Evolutionary conservation across 2,888 invertebrate species (phyloP).

Genomic region (Caenorhabditis panamensis): DNA sequence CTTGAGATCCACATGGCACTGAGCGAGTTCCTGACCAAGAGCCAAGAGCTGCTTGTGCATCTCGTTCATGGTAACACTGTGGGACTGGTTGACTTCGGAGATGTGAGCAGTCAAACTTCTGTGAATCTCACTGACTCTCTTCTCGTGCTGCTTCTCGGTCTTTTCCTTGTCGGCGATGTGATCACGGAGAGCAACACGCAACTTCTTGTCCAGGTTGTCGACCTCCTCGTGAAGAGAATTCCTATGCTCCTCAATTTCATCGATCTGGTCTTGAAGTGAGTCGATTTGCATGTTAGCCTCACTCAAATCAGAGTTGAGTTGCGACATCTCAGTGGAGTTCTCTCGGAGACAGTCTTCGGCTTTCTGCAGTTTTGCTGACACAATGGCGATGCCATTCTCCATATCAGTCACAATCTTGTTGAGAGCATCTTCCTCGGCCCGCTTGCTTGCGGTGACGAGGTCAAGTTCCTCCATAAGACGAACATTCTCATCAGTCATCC

Average conservation of each 20-base stretch:
- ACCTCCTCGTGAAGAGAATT: neutral
- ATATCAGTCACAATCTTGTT: neutral
- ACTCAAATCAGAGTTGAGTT: no score
- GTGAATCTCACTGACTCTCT: neutral
- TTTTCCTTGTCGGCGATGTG: constrained; percentile 1
- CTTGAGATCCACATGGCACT: neutral
- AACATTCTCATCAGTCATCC: neutral
- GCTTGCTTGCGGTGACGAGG: neutral
- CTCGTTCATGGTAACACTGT: constrained; percentile 1
- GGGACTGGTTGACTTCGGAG: constrained; percentile 8
- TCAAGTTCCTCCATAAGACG: neutral
- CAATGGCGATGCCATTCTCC: neutral
- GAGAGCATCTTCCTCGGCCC: neutral
- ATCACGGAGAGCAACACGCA: neutral
- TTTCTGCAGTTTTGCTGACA: neutral
- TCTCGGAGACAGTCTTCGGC: no score
- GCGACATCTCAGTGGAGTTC: no score
- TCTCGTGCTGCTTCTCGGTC: constrained; percentile 8
- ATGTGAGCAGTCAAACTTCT: no score
- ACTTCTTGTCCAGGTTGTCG: neutral
- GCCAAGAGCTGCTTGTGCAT: no score
- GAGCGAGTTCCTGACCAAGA: neutral
- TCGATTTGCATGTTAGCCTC: no score
- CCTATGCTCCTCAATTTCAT: neutral
- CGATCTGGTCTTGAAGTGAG: neutral